Evolutionary conservation across 2,113 vertebrate genomes (phyloP), one percentile per base, ranked within the genome.

Genomic region (Nesospiza acunhae): DNA sequence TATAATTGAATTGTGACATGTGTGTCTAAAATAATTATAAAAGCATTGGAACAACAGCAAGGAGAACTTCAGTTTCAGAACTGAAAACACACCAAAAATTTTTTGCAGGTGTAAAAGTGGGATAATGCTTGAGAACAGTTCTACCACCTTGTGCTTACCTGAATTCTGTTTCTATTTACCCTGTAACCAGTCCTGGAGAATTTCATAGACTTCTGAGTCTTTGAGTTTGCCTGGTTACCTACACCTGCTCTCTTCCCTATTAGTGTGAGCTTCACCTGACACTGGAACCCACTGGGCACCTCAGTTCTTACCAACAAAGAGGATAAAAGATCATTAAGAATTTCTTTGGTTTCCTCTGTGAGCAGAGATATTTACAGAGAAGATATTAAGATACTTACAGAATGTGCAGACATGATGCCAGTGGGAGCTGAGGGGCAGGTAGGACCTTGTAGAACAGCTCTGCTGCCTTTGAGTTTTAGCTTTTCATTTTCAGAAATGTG

Each of bases 371-470:
- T 60, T 83, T 83, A 39, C 30, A 60, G 35, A 13, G 15, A 58
- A 53, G 22, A 15, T 24, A 33, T 0, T 0, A 53, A 56, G 26
- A 13, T 15, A 33, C 0, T 0, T 15, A 46, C 15, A 81, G 55
- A 62, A 39, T 15, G 14, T 15, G 14, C 47, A 84, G 28, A 70
- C 12, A 7, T 4, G 3, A 44, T 42, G 14, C 8, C 49, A 47
- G 31, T 24, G 13, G 21, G 13, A 22, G 21, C 11, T 22, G 26
- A 3, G 41, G 9, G 10, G 10, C n/a, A 80, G 15, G 24, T 24
- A 53, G 31, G 39, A 46, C 10, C 53, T 53, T 42, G 6, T 15
- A 39, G 44, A 79, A 35, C 10, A 56, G 9, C 16, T 62, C 35
- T 84, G 16, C 7, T 50, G 2, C 5, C 21, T 23, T 6, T 72